Evolutionary conservation across 2,888 invertebrate species (phyloP).

Genomic region (Icerya purchasi): DNA sequence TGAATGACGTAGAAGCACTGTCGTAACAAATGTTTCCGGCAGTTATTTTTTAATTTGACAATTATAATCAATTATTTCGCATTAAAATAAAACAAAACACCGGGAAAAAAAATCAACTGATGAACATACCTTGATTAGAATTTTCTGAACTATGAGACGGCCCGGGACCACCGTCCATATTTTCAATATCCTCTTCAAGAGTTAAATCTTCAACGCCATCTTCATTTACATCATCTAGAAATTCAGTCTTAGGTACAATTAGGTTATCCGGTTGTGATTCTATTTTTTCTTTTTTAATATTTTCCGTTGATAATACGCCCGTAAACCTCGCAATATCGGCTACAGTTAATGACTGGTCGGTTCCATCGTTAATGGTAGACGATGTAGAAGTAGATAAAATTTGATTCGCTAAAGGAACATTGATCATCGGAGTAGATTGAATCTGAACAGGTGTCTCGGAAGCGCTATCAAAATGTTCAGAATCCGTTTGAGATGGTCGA

Average conservation of each 20-base stretch:
- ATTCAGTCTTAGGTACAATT: constrained; percentile 54
- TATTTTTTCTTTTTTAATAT: constrained; percentile 18
- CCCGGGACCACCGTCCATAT: constrained; percentile 49
- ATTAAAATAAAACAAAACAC: too few species aligned
- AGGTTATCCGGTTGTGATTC: constrained; percentile 22
- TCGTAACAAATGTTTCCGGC: too few species aligned
- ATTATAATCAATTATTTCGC: too few species aligned
- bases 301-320: constrained; percentile 14
- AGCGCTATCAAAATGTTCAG: constrained; percentile 20
- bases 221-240: constrained; percentile 41
- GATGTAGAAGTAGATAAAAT: constrained; percentile 15
- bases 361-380: constrained; percentile 14
- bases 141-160: constrained; percentile 29
- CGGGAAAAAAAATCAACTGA: too few species aligned
- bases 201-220: constrained; percentile 69
- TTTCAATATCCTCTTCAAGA: constrained; percentile 43
- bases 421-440: too few species aligned
- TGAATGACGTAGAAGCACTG: too few species aligned
- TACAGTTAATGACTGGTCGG: constrained; percentile 3
- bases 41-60: too few species aligned
- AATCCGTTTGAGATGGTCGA: constrained; percentile 20
- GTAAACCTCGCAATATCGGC: constrained; percentile 1
- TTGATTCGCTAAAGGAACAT: constrained; percentile 11
- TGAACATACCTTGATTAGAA: constrained; percentile 46
- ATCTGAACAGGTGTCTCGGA: too few species aligned